phyloP scores from a whole-genome alignment of 2,888 invertebrate genomes.

The Theodoxus fluviatilis region DNA sequence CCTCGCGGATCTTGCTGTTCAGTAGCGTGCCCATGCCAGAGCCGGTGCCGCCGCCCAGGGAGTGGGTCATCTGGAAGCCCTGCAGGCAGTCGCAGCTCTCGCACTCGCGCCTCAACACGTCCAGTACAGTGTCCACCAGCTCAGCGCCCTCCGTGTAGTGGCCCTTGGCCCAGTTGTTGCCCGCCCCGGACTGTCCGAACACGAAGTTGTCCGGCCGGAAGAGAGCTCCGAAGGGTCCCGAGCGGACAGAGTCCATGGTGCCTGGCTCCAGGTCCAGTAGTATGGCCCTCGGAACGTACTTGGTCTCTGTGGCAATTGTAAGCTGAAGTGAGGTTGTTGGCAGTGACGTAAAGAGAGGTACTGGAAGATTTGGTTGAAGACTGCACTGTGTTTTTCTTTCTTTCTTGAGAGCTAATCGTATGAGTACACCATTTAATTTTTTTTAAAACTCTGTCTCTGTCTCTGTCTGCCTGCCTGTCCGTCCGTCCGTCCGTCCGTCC shows the following conservation, averaged over 20 bases:
- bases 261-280: conserved; percentile 93
- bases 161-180: conserved; percentile 62
- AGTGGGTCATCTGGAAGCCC: conserved; percentile 67
- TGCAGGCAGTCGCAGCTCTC: conserved; percentile 63
- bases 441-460: too few relatives aligned
- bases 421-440: too few relatives aligned
- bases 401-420: too few relatives aligned
- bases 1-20: conserved; percentile 95
- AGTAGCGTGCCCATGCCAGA: conserved; percentile 88
- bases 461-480: too few relatives aligned
- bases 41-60: conserved; percentile 87
- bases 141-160: too few relatives aligned
- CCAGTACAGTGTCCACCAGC: too few relatives aligned
- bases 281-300: conserved; percentile 28
- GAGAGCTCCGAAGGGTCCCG: conserved; percentile 89
- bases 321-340: too few relatives aligned
- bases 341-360: too few relatives aligned
- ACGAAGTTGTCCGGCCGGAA: conserved; percentile 95
- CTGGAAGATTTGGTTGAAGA: too few relatives aligned
- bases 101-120: conserved; percentile 61
- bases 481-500: too few relatives aligned
- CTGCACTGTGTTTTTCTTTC: too few relatives aligned
- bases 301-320: conserved; percentile 69
- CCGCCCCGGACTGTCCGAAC: conserved; percentile 69
- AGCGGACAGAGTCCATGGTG: conserved; percentile 94